Evolutionary conservation across 2,113 vertebrate genomes (phyloP), one percentile per base, ranked within the genome.

Genomic region (Excalfactoria chinensis): DNA sequence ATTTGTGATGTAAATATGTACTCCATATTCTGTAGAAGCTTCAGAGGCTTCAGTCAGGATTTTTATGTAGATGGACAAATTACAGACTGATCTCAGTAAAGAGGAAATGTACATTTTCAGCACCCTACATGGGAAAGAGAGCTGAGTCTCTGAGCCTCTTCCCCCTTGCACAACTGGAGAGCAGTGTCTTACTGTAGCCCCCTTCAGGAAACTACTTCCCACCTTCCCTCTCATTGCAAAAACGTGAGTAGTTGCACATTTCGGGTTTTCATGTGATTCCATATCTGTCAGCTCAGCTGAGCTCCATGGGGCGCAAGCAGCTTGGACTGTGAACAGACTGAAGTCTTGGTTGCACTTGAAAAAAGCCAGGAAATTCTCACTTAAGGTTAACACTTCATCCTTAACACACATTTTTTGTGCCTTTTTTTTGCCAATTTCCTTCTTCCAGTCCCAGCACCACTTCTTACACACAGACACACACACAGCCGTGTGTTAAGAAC

Each of bases 391-490:
- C 48, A 78, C 72, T 93, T 89, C 75, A 80, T 75, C 43, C 89
- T 69, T 76, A 82, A 92, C 60, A 94, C 3, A 0, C 64, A 58
- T 92, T 89, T 89, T 93, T 95, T 88, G 96, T 96, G 96, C 96
- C 96, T 96, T 96, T 89, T 89, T 88, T 89, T 95, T 95, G 83
- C 93, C 93, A 84, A 81, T 80, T 83, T 62, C 6, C 8, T 96
- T 96, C 75, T 48, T 91, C 13, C 30, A n/a, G 66, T 71, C 87
- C 89, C 76, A 62, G 40, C 69, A 90, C 9, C 1, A 64, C 51
- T 90, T 95, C 46, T 86, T 70, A 43, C 41, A 89, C 34, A 66
- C 40, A 81, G 8, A 56, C 26, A 76, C 35, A 86, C 8, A 49
- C 30, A 67, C 18, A 71, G 16, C 66, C 67, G 71, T 22, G 48